These are phyloP conservation scores for Invenusta paracnida DNA, from an alignment of 2,888 invertebrate species.

Conservation along the genomic window DNA sequence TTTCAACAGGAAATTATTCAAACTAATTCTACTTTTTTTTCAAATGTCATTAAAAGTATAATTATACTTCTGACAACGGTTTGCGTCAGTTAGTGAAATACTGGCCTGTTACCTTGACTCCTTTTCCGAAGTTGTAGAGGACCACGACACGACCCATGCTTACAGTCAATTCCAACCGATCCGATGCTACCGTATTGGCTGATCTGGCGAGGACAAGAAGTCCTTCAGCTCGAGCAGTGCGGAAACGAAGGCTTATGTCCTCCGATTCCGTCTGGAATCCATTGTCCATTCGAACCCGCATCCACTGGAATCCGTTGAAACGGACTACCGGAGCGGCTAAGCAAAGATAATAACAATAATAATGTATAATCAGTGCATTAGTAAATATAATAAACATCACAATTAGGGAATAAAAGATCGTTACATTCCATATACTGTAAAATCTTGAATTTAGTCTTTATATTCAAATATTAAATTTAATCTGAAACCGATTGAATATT, in stretches of 20 bases:
- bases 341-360: not conserved
- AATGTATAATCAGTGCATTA: too few species aligned
- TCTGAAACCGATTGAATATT: too few species aligned
- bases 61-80: too few species aligned
- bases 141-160: conserved; percentile 19
- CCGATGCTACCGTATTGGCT: conserved; percentile 25
- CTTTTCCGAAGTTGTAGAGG: conserved; percentile 33
- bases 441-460: too few species aligned
- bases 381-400: not conserved
- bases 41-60: too few species aligned
- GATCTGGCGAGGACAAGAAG: conserved; percentile 27
- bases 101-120: conserved; percentile 18
- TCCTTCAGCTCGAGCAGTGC: not conserved
- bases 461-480: too few species aligned
- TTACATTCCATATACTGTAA: not conserved
- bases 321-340: conserved; percentile 37
- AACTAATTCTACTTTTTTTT: too few species aligned
- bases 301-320: conserved; percentile 39
- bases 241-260: conserved; percentile 30
- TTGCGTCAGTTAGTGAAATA: too few species aligned
- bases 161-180: conserved; percentile 33
- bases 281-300: conserved; percentile 33
- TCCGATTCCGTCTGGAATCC: conserved; percentile 37
- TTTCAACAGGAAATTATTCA: too few species aligned
- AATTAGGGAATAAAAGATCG: not conserved